Base-by-base conservation (phyloP, 2,797 vertebrate genomes). In the Decapterus maruadsi region DNA sequence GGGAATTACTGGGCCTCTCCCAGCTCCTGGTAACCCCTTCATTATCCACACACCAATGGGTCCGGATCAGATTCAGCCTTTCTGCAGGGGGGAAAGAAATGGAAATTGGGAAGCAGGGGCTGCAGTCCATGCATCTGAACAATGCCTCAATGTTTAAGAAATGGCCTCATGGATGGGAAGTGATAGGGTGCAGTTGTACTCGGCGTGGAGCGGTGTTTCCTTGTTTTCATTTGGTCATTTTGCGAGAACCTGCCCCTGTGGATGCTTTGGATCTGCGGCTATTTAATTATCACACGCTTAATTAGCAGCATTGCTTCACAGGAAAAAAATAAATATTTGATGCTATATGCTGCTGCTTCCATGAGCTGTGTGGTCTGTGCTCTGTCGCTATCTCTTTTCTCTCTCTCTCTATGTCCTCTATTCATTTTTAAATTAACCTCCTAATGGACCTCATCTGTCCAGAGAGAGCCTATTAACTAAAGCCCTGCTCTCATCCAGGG, bases 31-130 rank as follows among this genome's bases (percentile, higher is more conserved):
- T 95, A 95, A 95, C 95, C 95, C 93, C 93, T 95, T 96, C 95
- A 96, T 96, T 96, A 96, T 95, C 93, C 95, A 95, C 95, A 95
- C 95, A 95, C 95, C 95, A 95, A 94, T 95, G 95, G 88, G 89
- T 93, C 92, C 93, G 93, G 94, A 95, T 95, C 94, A 95, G 94
- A 96, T 95, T 95, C 94, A 92, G 88, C 78, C 92, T 87, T 92
- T 92, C 92, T 90, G 81, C 81, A 73, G 63, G 82, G 77, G 90
- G 88, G 87, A 67, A 72, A 88, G 85, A 92, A 83, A 89, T 91
- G 91, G 93, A 90, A 93, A 92, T 93, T 89, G 84, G 93, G 92
- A 92, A 89, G 80, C 83, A 90, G 84, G 80, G 88, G 86, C 90
- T 93, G 90, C 90, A 92, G 93, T 91, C 83, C 89, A 86, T 92